A percentile compares a stretch with the other conserved stretches of the same genome.
phyloP scores from a whole-genome alignment of 2,113 vertebrate species.

The Thinocorus orbignyianus region DNA sequence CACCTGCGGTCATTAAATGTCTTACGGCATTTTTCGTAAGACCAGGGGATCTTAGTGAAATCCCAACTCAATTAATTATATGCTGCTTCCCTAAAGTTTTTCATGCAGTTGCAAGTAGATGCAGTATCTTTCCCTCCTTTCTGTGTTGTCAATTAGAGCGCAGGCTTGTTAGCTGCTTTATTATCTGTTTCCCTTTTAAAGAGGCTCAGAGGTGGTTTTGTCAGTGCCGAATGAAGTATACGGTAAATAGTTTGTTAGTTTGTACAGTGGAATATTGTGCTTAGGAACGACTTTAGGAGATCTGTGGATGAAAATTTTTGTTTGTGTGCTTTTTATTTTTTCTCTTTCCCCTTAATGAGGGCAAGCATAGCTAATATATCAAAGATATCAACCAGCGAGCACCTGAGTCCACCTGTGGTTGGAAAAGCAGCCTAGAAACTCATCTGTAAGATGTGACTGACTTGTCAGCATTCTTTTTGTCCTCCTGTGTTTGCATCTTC shows the following conservation, averaged over 20 bases:
- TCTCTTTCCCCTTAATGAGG: background rate
- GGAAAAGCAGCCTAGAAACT: background rate
- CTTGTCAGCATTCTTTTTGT: background rate
- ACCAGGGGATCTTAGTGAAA: slow-evolving; percentile 16
- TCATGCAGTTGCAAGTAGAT: background rate
- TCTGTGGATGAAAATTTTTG: background rate
- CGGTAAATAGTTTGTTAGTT: slow-evolving; percentile 44
- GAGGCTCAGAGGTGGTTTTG: slow-evolving; percentile 53
- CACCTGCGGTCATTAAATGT: slow-evolving; percentile 44
- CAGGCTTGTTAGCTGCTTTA: slow-evolving; percentile 50
- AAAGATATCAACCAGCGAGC: background rate
- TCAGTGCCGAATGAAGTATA: background rate
- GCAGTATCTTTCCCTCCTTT: background rate
- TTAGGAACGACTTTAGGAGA: background rate
- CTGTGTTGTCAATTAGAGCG: slow-evolving; percentile 41
- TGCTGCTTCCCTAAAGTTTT: background rate
- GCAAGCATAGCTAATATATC: background rate
- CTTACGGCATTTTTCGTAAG: slow-evolving; percentile 39
- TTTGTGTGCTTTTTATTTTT: background rate
- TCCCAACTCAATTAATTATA: slow-evolving; percentile 52
- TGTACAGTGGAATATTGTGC: background rate
- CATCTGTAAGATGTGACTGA: background rate
- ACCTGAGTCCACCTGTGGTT: slow-evolving; percentile 1
- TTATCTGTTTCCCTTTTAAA: slow-evolving; percentile 34
- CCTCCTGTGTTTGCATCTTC: background rate